Evolutionary conservation across 2,797 vertebrate genomes (phyloP).

Genomic region (Microcaecilia unicolor): DNA sequence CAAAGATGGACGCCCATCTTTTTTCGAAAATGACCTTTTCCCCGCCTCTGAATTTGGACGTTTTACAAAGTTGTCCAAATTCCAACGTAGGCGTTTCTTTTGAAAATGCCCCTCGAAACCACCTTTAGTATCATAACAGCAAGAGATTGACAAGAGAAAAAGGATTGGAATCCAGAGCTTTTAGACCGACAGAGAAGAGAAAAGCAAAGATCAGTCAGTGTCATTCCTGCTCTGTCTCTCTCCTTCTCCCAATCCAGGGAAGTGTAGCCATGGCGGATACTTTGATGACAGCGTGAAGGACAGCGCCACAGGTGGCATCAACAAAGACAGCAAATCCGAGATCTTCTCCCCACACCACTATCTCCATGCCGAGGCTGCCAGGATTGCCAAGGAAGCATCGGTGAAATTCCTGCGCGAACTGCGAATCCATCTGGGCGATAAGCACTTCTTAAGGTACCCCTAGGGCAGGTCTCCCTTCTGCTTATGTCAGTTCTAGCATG

Average conservation of each 20-base stretch:
- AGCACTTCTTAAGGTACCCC: conserved; percentile 65
- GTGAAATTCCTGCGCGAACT: conserved; percentile 60
- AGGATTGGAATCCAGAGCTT: too few species aligned
- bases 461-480: too few species aligned
- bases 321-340: conserved; percentile 73
- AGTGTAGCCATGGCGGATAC: conserved; percentile 78
- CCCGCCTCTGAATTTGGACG: too few species aligned
- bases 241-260: conserved; percentile 44
- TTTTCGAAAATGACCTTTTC: too few species aligned
- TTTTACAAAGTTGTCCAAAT: too few species aligned
- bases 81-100: too few species aligned
- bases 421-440: conserved; percentile 53
- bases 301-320: conserved; percentile 71
- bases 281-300: conserved; percentile 62
- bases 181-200: background rate
- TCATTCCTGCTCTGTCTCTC: background rate
- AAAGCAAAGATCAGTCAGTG: too few species aligned
- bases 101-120: too few species aligned
- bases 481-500: too few species aligned
- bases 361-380: conserved; percentile 62
- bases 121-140: too few species aligned
- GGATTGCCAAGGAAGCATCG: conserved; percentile 63
- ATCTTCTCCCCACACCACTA: conserved; percentile 76
- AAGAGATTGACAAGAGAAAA: too few species aligned
- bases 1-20: too few species aligned